Evolutionary conservation across 2,888 invertebrate genomes (phyloP).

Genomic region (Notocelia uddmanniana): DNA sequence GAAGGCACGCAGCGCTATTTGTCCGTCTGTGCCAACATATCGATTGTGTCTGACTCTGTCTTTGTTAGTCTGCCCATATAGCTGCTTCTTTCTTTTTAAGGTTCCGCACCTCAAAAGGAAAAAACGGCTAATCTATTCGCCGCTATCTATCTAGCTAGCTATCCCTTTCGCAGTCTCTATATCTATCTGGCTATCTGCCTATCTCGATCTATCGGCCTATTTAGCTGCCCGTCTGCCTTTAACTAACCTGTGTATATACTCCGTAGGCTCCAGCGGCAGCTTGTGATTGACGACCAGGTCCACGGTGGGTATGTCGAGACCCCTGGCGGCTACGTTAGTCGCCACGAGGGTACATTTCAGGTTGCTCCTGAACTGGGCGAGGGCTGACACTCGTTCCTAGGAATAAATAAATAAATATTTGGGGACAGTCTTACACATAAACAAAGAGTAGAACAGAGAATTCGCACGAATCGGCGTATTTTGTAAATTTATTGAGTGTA

Average conservation of each 20-base stretch:
- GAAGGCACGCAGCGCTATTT: too few species aligned
- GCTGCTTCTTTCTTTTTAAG: too few species aligned
- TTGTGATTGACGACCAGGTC: slow-evolving; percentile 98
- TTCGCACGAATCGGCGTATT: too few species aligned
- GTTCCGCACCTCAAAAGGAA: too few species aligned
- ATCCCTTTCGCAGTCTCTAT: background rate
- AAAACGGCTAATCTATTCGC: too few species aligned
- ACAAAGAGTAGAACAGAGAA: too few species aligned
- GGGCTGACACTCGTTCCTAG: slow-evolving; percentile 91
- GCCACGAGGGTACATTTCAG: slow-evolving; percentile 95
- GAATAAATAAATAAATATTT: too few species aligned
- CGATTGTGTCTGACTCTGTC: too few species aligned
- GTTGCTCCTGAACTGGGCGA: slow-evolving; percentile 96
- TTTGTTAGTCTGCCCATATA: too few species aligned
- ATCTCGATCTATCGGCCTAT: background rate
- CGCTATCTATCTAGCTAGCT: background rate
- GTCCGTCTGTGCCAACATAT: too few species aligned
- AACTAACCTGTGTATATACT: slow-evolving; percentile 93
- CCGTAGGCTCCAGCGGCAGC: slow-evolving; percentile 95
- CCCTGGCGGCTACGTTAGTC: slow-evolving; percentile 98
- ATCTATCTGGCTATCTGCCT: background rate
- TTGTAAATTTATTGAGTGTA: too few species aligned
- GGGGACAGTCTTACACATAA: too few species aligned
- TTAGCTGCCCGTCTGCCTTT: background rate
- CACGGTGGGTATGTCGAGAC: slow-evolving; percentile 98